These are phyloP conservation scores for Pseudoatta argentina DNA, from an alignment of 1,140 invertebrate species.

Conservation along the genomic window DNA sequence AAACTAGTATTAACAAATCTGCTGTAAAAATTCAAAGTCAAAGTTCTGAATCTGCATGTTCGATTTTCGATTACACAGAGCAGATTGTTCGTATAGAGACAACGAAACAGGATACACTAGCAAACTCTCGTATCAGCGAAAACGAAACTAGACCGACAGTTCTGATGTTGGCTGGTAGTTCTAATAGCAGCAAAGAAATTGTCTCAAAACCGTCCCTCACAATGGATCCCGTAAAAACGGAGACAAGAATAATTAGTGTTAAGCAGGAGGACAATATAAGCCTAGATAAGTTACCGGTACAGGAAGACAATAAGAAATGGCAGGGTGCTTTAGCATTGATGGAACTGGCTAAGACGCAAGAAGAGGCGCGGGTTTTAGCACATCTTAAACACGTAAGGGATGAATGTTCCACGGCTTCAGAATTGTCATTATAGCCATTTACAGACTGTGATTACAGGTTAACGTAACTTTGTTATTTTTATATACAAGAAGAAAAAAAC, in stretches of 20 bases:
- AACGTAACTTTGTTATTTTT: constrained; percentile 67
- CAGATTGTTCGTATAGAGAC: background rate
- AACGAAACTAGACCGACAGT: constrained; percentile 88
- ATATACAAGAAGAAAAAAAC: constrained; percentile 50
- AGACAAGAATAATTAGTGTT: constrained; percentile 77
- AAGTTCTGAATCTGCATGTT: constrained; percentile 37
- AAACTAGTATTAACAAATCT: constrained; percentile 18
- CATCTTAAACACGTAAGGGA: constrained; percentile 64
- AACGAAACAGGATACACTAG: background rate
- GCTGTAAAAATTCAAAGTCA: background rate
- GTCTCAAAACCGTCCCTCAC: constrained; percentile 25
- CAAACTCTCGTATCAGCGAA: constrained; percentile 74
- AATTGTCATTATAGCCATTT: constrained; percentile 79
- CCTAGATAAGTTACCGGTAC: constrained; percentile 73
- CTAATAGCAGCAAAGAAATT: constrained; percentile 79
- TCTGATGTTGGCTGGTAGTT: constrained; percentile 85
- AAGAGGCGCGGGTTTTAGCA: constrained; percentile 73
- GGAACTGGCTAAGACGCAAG: constrained; percentile 87
- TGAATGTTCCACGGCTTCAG: constrained; percentile 61
- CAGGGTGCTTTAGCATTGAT: constrained; percentile 90
- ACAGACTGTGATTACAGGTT: constrained; percentile 83
- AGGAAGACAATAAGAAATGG: constrained; percentile 87
- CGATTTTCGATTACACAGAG: background rate
- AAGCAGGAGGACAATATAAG: constrained; percentile 78
- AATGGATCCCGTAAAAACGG: constrained; percentile 39